Percentiles rank a stretch among this genome's conserved stretches.
phyloP scores from a whole-genome alignment of 2,113 vertebrate species.

The Calcarius ornatus region DNA sequence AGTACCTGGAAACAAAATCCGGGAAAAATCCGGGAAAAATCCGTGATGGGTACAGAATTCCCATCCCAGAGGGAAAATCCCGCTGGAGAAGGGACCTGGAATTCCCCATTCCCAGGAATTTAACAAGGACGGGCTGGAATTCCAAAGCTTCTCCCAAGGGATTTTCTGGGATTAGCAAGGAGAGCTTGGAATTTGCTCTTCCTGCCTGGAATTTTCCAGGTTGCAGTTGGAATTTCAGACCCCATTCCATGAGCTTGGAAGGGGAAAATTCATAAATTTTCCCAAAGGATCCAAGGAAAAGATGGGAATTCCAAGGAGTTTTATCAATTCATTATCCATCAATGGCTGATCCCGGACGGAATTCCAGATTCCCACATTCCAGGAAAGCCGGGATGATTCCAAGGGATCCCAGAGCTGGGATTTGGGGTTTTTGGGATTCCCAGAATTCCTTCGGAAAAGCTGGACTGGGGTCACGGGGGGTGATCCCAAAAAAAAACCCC shows the following conservation, averaged over 20 bases:
- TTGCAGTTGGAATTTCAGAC: background rate
- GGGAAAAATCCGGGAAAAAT: background rate
- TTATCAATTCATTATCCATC: fast-evolving
- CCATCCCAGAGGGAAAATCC: background rate
- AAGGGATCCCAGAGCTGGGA: background rate
- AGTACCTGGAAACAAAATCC: background rate
- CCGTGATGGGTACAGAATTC: background rate
- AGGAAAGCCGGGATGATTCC: background rate
- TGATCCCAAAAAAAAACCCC: background rate
- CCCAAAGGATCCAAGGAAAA: background rate
- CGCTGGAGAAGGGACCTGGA: fast-evolving
- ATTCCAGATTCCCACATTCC: background rate
- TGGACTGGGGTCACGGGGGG: background rate
- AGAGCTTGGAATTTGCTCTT: fast-evolving
- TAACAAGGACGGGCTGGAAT: background rate
- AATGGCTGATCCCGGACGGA: background rate
- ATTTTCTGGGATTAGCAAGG: background rate
- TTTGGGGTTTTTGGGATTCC: background rate
- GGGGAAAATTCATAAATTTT: background rate
- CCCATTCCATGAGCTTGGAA: no score
- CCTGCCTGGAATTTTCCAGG: background rate
- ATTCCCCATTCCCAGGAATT: background rate
- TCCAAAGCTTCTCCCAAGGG: background rate
- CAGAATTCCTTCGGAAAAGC: background rate
- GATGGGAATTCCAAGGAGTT: background rate